Evolutionary conservation across 1,140 invertebrate species (phyloP).

Genomic region (Calephelis nemesis): DNA sequence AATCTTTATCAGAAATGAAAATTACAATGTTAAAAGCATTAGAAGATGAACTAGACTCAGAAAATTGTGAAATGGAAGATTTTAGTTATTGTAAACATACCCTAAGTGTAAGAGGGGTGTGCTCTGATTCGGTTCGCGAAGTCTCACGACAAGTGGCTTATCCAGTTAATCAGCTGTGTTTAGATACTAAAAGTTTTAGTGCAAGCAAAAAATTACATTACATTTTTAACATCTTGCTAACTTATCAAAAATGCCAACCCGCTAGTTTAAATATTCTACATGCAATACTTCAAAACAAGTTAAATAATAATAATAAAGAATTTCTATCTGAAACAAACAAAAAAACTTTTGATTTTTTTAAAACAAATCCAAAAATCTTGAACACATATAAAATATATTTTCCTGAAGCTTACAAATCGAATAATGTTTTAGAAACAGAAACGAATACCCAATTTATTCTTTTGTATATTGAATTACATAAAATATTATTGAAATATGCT

Average conservation of each 20-base stretch:
- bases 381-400: constrained; percentile 48
- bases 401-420: constrained; percentile 43
- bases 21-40: constrained; percentile 68
- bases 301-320: constrained; percentile 28
- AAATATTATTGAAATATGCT: constrained; percentile 28
- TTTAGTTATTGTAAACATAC: constrained; percentile 42
- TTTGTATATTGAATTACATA: constrained; percentile 51
- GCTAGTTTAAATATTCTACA: constrained; percentile 33
- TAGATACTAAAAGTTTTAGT: constrained; percentile 21
- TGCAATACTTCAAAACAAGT: constrained; percentile 33
- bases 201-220: constrained; percentile 26
- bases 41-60: constrained; percentile 45
- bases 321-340: constrained; percentile 39
- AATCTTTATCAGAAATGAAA: constrained; percentile 69
- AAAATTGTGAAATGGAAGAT: constrained; percentile 32
- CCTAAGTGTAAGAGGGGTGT: constrained; percentile 55
- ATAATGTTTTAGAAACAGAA: constrained; percentile 28
- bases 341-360: constrained; percentile 30
- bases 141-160: constrained; percentile 53
- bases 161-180: constrained; percentile 36
- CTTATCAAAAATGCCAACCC: constrained; percentile 48
- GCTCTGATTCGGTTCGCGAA: constrained; percentile 46
- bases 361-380: constrained; percentile 19
- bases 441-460: constrained; percentile 47
- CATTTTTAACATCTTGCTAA: constrained; percentile 42